Evolutionary conservation across 2,888 invertebrate genomes (phyloP), one percentile per base, ranked within the genome.

Genomic region (Drosophila aldrichi): DNA sequence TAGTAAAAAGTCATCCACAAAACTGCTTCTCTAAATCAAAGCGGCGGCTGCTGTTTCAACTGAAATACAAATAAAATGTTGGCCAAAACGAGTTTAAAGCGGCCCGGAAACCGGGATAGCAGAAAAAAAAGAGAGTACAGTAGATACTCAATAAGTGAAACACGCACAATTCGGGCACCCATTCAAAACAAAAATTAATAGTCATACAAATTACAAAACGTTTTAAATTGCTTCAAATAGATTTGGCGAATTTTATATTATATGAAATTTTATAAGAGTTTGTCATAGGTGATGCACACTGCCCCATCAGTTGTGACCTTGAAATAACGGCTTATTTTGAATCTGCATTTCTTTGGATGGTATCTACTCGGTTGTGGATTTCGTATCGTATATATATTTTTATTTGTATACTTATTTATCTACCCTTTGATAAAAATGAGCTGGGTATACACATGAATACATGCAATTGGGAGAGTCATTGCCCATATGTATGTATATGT

Each of bases 251-350:
- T 16, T 41, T 32, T 16, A n/a, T 7, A n/a, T n/a, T n/a, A n/a
- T n/a, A n/a, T n/a, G n/a, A n/a, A 12, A 14, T 25, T 5, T 10
- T 10, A 36, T 25, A 54, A 9, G 14, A 2, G 20, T 60, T 60
- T 25, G 22, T 18, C 18, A 12, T 43, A 62, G 25, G 25, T 16
- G 38, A 36, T 40, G 10, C 34, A 29, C 49, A 79, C 77, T 76
- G 77, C 63, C 52, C 12, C 36, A 44, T 74, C 16, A 46, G 10
- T 64, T 63, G 64, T 56, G 88, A 78, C 88, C 90, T 88, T 88
- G 90, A 73, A 75, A 55, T 82, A 88, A 77, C 88, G 81, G 83
- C 74, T 67, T 52, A 48, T 54, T 48, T 38, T 48, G 38, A 62
- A 49, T 43, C 40, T 57, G 41, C n/a, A 55, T 49, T 56, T 48